These are phyloP conservation scores for Sarcophilus harrisii DNA, from an alignment of 2,797 vertebrate genomes.

Conservation along the genomic window DNA sequence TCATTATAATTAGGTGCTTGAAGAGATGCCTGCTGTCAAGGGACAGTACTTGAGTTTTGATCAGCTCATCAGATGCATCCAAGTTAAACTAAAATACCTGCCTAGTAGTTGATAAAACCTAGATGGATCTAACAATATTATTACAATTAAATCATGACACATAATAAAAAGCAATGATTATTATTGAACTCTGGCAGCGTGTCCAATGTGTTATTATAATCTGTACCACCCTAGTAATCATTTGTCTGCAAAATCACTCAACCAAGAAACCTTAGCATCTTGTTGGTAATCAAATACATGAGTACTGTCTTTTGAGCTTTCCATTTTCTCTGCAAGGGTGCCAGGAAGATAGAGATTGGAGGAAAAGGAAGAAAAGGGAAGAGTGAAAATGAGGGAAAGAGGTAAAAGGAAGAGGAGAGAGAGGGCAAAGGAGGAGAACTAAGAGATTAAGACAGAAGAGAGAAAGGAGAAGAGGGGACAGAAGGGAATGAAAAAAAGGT, in stretches of 20 bases:
- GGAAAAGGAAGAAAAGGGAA: background rate
- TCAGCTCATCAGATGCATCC: background rate
- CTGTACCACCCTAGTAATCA: background rate
- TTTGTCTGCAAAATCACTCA: background rate
- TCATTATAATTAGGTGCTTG: accelerated
- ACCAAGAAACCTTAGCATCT: background rate
- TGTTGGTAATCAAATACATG: background rate
- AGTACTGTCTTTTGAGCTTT: accelerated
- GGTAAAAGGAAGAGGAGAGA: background rate
- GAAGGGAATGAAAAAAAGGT: background rate
- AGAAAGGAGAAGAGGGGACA: background rate
- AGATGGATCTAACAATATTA: accelerated
- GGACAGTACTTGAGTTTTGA: too few relatives aligned
- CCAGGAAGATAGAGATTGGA: background rate
- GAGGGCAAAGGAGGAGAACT: background rate
- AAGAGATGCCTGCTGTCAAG: accelerated
- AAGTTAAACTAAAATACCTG: background rate
- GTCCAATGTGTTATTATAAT: background rate
- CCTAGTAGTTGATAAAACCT: accelerated
- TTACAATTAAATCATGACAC: accelerated
- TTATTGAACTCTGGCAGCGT: background rate
- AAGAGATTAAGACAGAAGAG: background rate
- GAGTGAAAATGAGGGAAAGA: background rate
- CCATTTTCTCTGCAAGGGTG: background rate
- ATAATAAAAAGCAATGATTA: accelerated